Evolutionary conservation across 2,113 vertebrate genomes (phyloP), one percentile per base, ranked within the genome.

Genomic region (Chelonoidis abingdonii): DNA sequence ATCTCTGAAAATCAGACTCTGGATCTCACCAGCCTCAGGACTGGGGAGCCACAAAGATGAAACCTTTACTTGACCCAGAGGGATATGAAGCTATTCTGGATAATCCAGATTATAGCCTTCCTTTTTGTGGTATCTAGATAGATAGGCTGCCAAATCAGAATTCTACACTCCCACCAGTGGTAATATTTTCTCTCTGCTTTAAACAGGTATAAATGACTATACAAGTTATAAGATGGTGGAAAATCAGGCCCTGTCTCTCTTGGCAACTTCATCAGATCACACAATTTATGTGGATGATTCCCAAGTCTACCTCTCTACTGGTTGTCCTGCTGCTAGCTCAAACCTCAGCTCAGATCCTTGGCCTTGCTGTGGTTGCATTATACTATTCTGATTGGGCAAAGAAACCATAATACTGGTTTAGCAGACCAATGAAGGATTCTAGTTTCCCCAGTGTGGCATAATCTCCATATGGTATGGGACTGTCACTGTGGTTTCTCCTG

Each of bases 121-220:
- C 7, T 9, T 92, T 86, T 27, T 76, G 72, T 76, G 41, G 24
- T 76, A 44, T 25, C 72, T 76, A 24, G 72, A 44, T 76, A 44
- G 11, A 22, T 44, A 76, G 31, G 38, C 38, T 41, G 25, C 21
- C 72, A 54, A 89, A 86, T 80, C 2, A 80, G 1, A 21, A 19
- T 53, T 93, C 25, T 90, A 4, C 3, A 50, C 83, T 79, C 6
- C 24, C 1, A 25, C 65, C 0, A 0, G 6, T 79, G 50, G 2
- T 84, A 52, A 35, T 59, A 11, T 2, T 89, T 72, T 75, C 2
- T 24, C 10, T 7, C 2, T 41, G 57, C 6, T 54, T n/a, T 81
- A 84, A 81, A 50, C 1, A 52, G 5, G 13, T 21, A 35, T 79
- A 50, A 52, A 25, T 38, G 10, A 54, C 47, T 65, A 41, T 0